A percentile compares a stretch with the other conserved stretches of the same genome.
phyloP scores from a whole-genome alignment of 2,113 vertebrate genomes.

The Mastomys natalensis region DNA sequence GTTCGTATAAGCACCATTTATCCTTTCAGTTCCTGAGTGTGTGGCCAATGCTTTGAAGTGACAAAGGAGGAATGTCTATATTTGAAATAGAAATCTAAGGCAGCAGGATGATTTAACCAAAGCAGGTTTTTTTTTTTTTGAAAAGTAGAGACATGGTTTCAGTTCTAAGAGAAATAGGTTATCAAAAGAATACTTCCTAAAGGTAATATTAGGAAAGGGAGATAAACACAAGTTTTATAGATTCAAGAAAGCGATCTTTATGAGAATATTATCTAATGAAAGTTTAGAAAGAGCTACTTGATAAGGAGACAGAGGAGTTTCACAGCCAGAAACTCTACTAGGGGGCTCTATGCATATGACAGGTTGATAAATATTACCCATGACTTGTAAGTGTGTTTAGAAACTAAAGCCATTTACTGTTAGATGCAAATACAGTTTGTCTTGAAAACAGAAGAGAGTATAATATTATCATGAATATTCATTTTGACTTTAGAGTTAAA shows the following conservation, averaged over 20 bases:
- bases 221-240: conserved; percentile 45
- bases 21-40: conserved; percentile 11
- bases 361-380: neutral
- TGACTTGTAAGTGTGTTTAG: neutral
- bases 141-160: conserved; percentile 53
- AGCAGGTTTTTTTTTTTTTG: conserved; percentile 7
- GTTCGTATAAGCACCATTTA: conserved; percentile 1
- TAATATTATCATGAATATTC: neutral
- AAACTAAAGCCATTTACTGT: conserved; percentile 38
- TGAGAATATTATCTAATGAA: conserved; percentile 2
- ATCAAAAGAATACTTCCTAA: conserved; percentile 39
- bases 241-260: conserved; percentile 19
- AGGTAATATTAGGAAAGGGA: neutral
- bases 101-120: neutral
- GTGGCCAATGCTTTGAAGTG: conserved; percentile 22
- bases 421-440: neutral
- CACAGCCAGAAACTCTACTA: conserved; percentile 20
- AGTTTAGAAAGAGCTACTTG: conserved; percentile 16
- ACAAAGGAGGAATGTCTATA: neutral
- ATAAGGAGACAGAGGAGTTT: conserved; percentile 18
- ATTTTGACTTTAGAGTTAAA: conserved; percentile 48
- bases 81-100: conserved; percentile 55
- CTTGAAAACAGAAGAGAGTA: conserved; percentile 1
- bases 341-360: neutral
- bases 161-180: conserved; percentile 21